Percentiles rank a stretch among this genome's conserved stretches.
phyloP scores from a whole-genome alignment of 2,113 vertebrate species.

The Xiphias gladius region DNA sequence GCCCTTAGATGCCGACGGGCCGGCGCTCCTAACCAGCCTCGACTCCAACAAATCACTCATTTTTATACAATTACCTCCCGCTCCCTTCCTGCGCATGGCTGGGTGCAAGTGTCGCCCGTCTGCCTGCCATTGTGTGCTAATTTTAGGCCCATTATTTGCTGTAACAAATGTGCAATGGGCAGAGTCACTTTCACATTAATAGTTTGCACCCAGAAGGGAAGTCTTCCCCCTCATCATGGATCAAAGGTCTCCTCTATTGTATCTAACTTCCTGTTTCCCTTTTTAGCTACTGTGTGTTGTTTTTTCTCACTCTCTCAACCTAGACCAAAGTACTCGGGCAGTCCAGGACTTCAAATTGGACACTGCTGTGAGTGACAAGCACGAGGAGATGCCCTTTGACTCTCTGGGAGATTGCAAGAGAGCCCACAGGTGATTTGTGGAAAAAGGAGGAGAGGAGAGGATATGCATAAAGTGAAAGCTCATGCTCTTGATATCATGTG shows the following conservation, averaged over 20 bases:
- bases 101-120: slow-evolving; percentile 82
- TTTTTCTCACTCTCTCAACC: slow-evolving; percentile 80
- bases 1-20: slow-evolving; percentile 56
- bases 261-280: slow-evolving; percentile 91
- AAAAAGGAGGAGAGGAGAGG: slow-evolving; percentile 39
- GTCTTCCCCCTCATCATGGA: slow-evolving; percentile 86
- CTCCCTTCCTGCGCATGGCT: slow-evolving; percentile 87
- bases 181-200: slow-evolving; percentile 90
- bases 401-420: slow-evolving; percentile 20
- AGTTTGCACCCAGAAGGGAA: slow-evolving; percentile 83
- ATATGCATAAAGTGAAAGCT: slow-evolving; percentile 59
- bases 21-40: slow-evolving; percentile 70
- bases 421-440: slow-evolving; percentile 64
- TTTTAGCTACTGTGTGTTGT: slow-evolving; percentile 83
- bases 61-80: slow-evolving; percentile 85
- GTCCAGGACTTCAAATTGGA: slow-evolving; percentile 48
- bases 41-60: slow-evolving; percentile 84
- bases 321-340: slow-evolving; percentile 29
- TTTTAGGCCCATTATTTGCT: slow-evolving; percentile 91
- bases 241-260: slow-evolving; percentile 98
- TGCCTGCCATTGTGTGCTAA: slow-evolving; percentile 94
- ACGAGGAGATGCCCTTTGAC: slow-evolving; percentile 79
- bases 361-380: slow-evolving; percentile 72
- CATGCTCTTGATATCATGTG: slow-evolving; percentile 54
- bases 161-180: slow-evolving; percentile 85